Base-by-base conservation (phyloP, 2,113 vertebrate genomes). In the Spea multiplicata region DNA sequence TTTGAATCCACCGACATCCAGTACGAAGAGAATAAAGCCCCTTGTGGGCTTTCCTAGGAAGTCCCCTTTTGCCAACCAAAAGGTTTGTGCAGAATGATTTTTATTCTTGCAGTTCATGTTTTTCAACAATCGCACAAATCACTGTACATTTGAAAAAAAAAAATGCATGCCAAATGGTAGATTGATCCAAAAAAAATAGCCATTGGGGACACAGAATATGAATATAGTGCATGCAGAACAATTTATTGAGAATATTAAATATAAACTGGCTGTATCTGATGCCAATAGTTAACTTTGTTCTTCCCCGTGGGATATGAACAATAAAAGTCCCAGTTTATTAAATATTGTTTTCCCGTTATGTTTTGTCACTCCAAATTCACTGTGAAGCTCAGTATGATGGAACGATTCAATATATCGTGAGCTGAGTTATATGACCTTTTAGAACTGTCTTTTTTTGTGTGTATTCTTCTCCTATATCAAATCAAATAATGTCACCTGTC, bases 371-470 rank as follows among this genome's bases (percentile, higher is more conserved):
- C 83, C 82, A 81, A 86, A 86, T 84, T 84, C 85, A 85, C 85
- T 86, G 80, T 83, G 82, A 87, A 84, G 81, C 82, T 74, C 83
- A 82, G 66, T 83, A 87, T 89, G 90, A 91, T 87, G 83, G 84
- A 91, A 84, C 83, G 88, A 84, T 88, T 90, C 88, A 88, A 86
- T 90, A 90, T 88, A 76, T 52, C 62, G 74, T 80, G 78, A 78
- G 81, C 83, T 71, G 74, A 83, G 87, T 85, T 80, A 86, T 78
- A 49, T 61, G 86, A 85, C 85, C 89, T 85, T n/a, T 46, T 75
- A 79, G 77, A 82, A 53, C 81, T 17, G n/a, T 73, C 50, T 71
- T 64, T 44, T 72, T 79, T 73, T 48, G 53, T 59, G 71, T 80
- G 52, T 50, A 59, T 67, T 72, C 64, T 48, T 50, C 70, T 73